These are phyloP conservation scores for Falco berigora DNA, from an alignment of 2,797 vertebrate species.

Conservation along the genomic window DNA sequence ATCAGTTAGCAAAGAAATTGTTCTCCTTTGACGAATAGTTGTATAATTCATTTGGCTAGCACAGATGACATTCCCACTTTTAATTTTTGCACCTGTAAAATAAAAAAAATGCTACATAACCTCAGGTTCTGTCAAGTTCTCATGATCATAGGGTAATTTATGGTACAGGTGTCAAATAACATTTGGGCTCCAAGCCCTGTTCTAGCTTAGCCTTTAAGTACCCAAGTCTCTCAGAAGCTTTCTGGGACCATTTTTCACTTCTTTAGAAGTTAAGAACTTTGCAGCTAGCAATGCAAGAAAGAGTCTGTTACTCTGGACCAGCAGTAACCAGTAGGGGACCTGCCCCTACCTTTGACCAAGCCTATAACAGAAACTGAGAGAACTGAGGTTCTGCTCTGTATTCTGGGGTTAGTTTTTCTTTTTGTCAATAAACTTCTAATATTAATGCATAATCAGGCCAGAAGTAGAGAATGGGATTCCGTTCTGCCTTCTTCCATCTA, in stretches of 20 bases:
- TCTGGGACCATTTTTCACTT: neutral
- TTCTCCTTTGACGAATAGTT: neutral
- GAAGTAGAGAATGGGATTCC: neutral
- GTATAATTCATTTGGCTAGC: neutral
- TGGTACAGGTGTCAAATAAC: neutral
- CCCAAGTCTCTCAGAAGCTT: neutral
- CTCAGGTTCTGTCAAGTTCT: neutral
- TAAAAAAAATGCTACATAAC: neutral
- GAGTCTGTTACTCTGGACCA: neutral
- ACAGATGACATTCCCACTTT: neutral
- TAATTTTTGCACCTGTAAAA: neutral
- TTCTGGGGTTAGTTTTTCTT: rapidly evolving
- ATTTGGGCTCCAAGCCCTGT: neutral
- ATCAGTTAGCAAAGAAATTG: neutral
- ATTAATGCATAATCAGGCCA: neutral
- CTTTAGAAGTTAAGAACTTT: neutral
- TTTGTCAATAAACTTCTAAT: neutral
- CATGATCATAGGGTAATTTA: neutral
- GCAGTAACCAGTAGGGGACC: neutral
- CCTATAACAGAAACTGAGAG: neutral
- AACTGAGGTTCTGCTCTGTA: neutral
- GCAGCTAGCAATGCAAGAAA: neutral
- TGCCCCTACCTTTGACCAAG: neutral
- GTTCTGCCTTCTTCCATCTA: neutral
- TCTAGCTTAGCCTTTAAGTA: neutral